Base-by-base conservation (phyloP, 2,888 invertebrate species). In the Antheraea assamensis region DNA sequence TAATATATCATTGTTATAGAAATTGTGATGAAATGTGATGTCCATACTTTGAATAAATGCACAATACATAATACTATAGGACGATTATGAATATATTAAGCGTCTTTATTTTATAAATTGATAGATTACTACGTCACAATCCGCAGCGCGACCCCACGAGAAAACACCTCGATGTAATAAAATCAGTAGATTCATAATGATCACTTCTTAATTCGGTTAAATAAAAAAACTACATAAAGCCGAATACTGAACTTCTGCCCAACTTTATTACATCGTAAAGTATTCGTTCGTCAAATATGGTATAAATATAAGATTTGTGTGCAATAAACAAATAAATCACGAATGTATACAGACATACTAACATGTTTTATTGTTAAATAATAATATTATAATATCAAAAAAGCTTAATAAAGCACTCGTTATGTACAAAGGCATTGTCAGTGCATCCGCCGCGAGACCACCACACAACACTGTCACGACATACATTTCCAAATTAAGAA, bases 351-450 rank as follows among this genome's bases (percentile, higher is more conserved):
- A 42, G 42, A 7, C 58, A 88, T 85, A 87, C 82, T 83, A 85
- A 84, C 85, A 83, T 77, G 75, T 78, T 80, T 83, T 83, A 83
- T 82, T 55, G 70, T 66, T 72, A 73, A 73, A 73, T 73, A 73
- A 81, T 77, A 81, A 85, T 88, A 88, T 80, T 80, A 89, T 87
- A 83, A 88, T 90, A 92, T 91, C 87, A 91, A 92, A 89, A 88
- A 92, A 93, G 92, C 92, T 90, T 92, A 91, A 88, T 90, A 90
- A 91, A 93, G 92, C 92, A 93, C 91, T 91, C 89, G 80, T 87
- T 89, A 91, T 92, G 86, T 92, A 92, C 92, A 92, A 81, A 83
- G 83, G 82, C 83, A 76, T 78, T 74, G 42, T 52, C 31, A 76
- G 77, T 76, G 73, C 74, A 31, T 35, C 66, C 66, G 49, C 55